Percentiles rank a stretch among this genome's conserved stretches.
These are phyloP conservation scores for Actias luna DNA, from an alignment of 2,888 invertebrate genomes.

Conservation along the genomic window DNA sequence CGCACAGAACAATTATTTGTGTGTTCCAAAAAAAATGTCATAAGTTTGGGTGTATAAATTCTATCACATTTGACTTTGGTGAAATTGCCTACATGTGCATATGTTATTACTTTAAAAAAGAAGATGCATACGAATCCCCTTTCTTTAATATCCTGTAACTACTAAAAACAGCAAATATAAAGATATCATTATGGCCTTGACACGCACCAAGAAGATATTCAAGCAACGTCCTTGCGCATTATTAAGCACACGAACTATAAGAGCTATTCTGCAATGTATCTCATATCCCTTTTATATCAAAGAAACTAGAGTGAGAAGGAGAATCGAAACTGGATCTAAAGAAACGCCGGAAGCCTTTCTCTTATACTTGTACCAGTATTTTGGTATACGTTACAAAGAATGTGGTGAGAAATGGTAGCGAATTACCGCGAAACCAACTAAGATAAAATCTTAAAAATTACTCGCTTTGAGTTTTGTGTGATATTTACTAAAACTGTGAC, in stretches of 20 bases:
- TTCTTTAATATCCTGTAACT: background rate
- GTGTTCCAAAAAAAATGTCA: too few relatives aligned
- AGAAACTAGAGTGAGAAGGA: conserved; percentile 43
- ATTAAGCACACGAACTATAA: conserved; percentile 36
- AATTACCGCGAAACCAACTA: conserved; percentile 6
- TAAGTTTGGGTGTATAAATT: too few relatives aligned
- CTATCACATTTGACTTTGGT: too few relatives aligned
- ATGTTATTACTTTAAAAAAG: too few relatives aligned
- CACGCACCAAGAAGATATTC: conserved; percentile 30
- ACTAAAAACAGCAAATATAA: conserved; percentile 3
- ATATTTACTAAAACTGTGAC: background rate
- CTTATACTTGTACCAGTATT: conserved; percentile 39
- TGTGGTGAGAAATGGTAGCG: conserved; percentile 7
- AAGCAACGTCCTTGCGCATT: conserved; percentile 50
- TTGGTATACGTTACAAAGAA: conserved; percentile 13
- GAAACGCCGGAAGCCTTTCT: conserved; percentile 69
- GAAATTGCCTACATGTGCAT: too few relatives aligned
- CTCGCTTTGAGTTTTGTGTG: background rate
- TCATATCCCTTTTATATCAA: conserved; percentile 43
- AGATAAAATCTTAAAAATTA: conserved; percentile 5
- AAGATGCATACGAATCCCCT: background rate
- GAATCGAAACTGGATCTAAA: conserved; percentile 50
- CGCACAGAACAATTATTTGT: too few relatives aligned
- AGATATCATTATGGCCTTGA: conserved; percentile 35
- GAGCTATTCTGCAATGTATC: conserved; percentile 42